Percentiles rank a stretch among this genome's conserved stretches.
Conservation (phyloP, 2,797 vertebrate species). For the Cryptoprocta ferox region DNA sequence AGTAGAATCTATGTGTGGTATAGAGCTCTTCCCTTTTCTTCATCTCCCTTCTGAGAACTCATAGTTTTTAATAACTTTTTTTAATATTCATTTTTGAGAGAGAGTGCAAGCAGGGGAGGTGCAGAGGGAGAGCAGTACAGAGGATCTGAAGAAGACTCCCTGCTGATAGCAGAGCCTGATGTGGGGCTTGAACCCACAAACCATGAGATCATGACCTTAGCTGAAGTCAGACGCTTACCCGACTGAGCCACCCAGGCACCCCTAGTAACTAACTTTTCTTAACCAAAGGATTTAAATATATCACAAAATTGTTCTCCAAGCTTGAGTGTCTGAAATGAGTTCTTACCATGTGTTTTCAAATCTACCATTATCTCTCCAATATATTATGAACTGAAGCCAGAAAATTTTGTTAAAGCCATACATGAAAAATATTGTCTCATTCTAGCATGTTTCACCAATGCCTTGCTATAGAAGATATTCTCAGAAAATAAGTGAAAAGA, state of each 20-base stretch:
- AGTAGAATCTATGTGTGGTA: background rate
- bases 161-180: too few relatives aligned
- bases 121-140: too few relatives aligned
- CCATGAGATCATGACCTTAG: too few relatives aligned
- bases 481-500: background rate
- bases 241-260: too few relatives aligned
- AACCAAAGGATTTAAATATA: background rate
- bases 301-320: background rate
- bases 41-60: background rate
- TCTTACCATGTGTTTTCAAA: background rate
- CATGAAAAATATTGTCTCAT: background rate
- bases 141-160: too few relatives aligned
- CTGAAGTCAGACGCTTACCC: too few relatives aligned
- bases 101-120: too few relatives aligned
- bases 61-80: background rate
- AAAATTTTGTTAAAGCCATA: background rate
- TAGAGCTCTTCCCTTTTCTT: background rate
- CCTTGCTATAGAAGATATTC: background rate
- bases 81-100: background rate
- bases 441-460: background rate
- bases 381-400: background rate
- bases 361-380: background rate
- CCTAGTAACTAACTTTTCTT: background rate
- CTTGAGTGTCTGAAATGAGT: background rate
- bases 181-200: too few relatives aligned